Evolutionary conservation across 53 echinoderm and acorn worm species (phyloP).

Genomic region (Antedon mediterranea): DNA sequence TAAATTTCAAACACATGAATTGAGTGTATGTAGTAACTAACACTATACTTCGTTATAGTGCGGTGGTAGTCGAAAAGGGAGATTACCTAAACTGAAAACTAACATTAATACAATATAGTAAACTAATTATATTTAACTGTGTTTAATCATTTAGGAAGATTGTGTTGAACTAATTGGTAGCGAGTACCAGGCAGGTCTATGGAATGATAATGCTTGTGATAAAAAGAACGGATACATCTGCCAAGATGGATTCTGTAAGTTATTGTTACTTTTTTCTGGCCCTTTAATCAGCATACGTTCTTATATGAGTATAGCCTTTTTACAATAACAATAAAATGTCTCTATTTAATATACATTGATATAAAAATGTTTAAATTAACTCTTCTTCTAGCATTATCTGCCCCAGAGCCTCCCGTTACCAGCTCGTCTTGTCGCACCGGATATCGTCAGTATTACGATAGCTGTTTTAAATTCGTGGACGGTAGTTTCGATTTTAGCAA

Average conservation of each 20-base stretch:
- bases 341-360: no score
- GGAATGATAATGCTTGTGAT: slow-evolving; percentile 66
- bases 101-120: no score
- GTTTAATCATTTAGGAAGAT: slow-evolving; percentile 48
- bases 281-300: no score
- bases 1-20: no score
- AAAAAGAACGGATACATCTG: slow-evolving; percentile 65
- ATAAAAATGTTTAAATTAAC: no score
- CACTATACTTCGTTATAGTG: no score
- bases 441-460: slow-evolving; percentile 45
- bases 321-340: no score
- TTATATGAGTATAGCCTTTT: no score
- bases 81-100: no score
- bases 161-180: slow-evolving; percentile 68
- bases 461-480: slow-evolving; percentile 50
- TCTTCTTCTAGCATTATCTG: background rate
- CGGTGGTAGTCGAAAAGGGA: no score
- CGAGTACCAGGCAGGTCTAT: slow-evolving; percentile 30
- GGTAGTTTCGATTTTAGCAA: slow-evolving; percentile 23
- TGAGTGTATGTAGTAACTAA: no score
- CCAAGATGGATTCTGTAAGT: slow-evolving; percentile 41
- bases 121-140: no score
- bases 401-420: slow-evolving; percentile 8
- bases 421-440: slow-evolving; percentile 30
- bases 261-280: background rate